Evolutionary conservation across 2,888 invertebrate species (phyloP).

Genomic region (Harpalus rubripes): DNA sequence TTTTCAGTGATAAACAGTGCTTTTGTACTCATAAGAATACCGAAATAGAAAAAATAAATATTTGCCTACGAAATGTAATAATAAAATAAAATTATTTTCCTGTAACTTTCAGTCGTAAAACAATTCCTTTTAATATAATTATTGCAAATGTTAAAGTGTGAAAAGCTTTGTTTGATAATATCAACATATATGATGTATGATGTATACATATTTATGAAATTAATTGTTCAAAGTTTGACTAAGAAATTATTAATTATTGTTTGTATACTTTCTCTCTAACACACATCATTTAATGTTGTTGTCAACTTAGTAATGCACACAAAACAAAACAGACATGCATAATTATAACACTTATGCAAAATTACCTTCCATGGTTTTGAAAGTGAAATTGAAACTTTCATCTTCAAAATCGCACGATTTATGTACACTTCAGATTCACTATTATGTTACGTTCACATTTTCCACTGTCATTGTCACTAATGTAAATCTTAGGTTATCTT

Average conservation of each 20-base stretch:
- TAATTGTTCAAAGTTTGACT: not conserved
- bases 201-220: not conserved
- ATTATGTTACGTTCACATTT: not conserved
- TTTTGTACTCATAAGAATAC: no score
- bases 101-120: no score
- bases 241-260: not conserved
- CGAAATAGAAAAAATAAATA: no score
- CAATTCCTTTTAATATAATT: no score
- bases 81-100: no score
- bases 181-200: not conserved
- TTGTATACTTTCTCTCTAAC: not conserved
- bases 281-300: not conserved
- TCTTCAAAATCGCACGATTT: no score
- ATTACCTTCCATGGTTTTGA: not conserved
- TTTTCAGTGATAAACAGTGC: no score
- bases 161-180: no score
- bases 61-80: no score
- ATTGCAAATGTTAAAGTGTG: no score
- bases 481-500: not conserved
- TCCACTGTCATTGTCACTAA: not conserved
- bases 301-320: not conserved
- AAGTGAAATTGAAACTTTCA: no score
- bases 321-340: not conserved
- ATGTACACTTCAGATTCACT: no score
- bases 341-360: not conserved